These are phyloP conservation scores for Eurystomus gularis DNA, from an alignment of 2,113 vertebrate species.

Conservation along the genomic window DNA sequence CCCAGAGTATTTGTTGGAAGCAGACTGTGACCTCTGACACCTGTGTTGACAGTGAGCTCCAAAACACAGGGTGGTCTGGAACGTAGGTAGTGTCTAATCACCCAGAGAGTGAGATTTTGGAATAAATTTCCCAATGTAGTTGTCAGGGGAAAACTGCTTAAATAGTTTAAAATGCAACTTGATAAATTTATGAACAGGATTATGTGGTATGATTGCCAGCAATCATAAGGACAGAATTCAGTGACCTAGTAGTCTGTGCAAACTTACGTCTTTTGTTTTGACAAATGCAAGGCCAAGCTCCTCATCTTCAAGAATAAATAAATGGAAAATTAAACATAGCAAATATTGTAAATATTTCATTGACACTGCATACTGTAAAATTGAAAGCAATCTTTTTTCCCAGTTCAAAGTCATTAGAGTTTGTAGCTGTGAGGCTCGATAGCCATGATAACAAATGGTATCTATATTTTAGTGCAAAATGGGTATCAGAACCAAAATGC, in stretches of 20 bases:
- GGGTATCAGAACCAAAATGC: conserved; percentile 6
- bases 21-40: background rate
- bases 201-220: background rate
- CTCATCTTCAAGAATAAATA: conserved; percentile 17
- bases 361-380: conserved; percentile 5
- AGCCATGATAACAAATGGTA: conserved; percentile 4
- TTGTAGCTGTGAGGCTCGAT: background rate
- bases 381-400: conserved; percentile 1
- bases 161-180: background rate
- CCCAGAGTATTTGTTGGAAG: background rate
- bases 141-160: background rate
- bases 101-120: background rate
- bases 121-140: background rate
- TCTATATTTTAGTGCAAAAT: conserved; percentile 19
- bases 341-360: conserved; percentile 56
- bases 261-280: background rate
- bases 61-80: background rate
- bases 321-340: conserved; percentile 20
- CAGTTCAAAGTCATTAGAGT: background rate
- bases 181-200: background rate
- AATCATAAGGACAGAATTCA: background rate
- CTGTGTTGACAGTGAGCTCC: background rate
- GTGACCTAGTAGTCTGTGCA: background rate
- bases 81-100: background rate
- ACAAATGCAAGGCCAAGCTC: background rate